Evolutionary conservation across 2,888 invertebrate genomes (phyloP), one percentile per base, ranked within the genome.

Genomic region (Chelonus formosanus): DNA sequence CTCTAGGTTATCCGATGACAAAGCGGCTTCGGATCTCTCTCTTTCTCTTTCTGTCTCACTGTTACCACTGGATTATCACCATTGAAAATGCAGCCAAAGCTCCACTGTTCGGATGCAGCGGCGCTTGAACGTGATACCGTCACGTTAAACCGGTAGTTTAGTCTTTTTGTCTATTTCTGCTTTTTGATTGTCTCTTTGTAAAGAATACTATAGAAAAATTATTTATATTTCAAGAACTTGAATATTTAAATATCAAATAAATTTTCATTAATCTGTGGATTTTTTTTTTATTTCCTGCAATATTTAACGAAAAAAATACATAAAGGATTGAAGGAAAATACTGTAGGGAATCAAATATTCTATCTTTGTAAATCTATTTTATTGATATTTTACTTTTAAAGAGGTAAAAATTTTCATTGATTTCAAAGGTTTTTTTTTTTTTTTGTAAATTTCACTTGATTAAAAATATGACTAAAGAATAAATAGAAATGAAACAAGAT

Each of bases 1-100:
- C 75, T 81, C 82, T 81, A 78, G 81, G 81, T 79, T 83, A 83
- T 84, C 82, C 79, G 82, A 79, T 83, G 81, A 83, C 83, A 83
- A 83, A 83, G 83, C 82, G 75, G 72, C 73, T 76, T 78, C 76
- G 75, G 75, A 40, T 66, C 56, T 60, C 65, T 63, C 48, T 44
- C 10, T n/a, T 31, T 6, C 40, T 31, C 43, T 48, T 32, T 32
- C n/a, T 45, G 44, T 20, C 20, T 54, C 34, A 32, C 52, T 32
- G n/a, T 4, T 20, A 10, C 48, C 6, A 31, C 48, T 73, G 82
- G 80, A 83, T 84, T 82, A 81, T 81, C 80, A 77, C 77, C 75
- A 78, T 78, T 78, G 80, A 80, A 83, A 83, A 82, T 81, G 81
- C 83, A 83, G 82, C 80, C 76, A 78, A 82, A 83, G 78, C 79